These are phyloP conservation scores for Pygmarrhopalites habei DNA, from an alignment of 1,140 invertebrate species.

Conservation along the genomic window DNA sequence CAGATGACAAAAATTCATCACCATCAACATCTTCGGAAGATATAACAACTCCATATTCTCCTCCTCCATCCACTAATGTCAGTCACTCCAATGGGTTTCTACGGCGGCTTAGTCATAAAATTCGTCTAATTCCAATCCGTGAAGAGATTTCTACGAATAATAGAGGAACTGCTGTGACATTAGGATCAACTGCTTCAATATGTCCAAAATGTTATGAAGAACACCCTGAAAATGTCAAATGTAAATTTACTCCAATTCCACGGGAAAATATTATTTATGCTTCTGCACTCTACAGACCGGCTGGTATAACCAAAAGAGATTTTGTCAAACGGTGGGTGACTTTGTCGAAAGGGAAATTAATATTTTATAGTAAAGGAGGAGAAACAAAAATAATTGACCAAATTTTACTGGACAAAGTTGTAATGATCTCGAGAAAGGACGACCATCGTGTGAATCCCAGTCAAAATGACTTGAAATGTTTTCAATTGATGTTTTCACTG, in stretches of 20 bases:
- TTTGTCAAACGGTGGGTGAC: constrained; percentile 28
- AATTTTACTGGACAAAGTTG: constrained; percentile 23
- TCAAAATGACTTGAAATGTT: constrained; percentile 53
- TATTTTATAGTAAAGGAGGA: constrained; percentile 15
- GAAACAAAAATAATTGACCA: constrained; percentile 19
- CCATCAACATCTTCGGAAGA: neutral
- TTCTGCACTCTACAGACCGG: constrained; percentile 24
- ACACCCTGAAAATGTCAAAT: constrained; percentile 27
- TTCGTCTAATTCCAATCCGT: constrained; percentile 24
- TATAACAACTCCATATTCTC: neutral
- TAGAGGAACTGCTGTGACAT: neutral
- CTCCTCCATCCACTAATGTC: neutral
- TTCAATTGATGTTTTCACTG: constrained; percentile 51
- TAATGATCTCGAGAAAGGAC: constrained; percentile 24
- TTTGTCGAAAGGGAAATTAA: constrained; percentile 24
- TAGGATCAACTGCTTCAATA: neutral
- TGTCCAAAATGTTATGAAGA: constrained; percentile 25
- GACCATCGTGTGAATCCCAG: constrained; percentile 44
- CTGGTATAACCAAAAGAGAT: constrained; percentile 31
- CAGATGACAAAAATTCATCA: too few relatives aligned
- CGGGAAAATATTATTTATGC: constrained; percentile 20
- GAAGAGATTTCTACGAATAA: constrained; percentile 16
- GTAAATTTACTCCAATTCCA: constrained; percentile 26
- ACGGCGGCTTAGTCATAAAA: constrained; percentile 27
- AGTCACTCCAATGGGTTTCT: constrained; percentile 16